Conservation (phyloP, 2,113 vertebrate genomes). For the Regulus satrapa region DNA sequence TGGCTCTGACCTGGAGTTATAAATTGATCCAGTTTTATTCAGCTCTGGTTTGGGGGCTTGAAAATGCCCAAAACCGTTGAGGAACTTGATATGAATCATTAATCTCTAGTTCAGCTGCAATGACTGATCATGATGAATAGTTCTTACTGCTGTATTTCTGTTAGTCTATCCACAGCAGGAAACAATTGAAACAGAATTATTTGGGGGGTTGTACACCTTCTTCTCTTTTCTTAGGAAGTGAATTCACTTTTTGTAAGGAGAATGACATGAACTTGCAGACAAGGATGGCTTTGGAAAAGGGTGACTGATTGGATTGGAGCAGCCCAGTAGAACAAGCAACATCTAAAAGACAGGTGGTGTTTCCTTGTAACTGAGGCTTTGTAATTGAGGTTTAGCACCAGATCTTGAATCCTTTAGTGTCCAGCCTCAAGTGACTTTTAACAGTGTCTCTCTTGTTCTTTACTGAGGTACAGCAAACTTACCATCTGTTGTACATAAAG, state of each 20-base stretch:
- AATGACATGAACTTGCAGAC: background rate
- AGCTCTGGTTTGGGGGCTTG: background rate
- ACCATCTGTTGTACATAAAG: background rate
- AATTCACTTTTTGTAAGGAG: background rate
- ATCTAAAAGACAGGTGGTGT: background rate
- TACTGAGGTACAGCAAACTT: background rate
- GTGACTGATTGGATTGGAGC: background rate
- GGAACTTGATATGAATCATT: background rate
- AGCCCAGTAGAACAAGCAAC: background rate
- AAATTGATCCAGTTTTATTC: background rate
- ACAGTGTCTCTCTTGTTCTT: background rate
- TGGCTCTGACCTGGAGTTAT: background rate
- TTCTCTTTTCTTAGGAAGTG: background rate
- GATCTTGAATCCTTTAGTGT: background rate
- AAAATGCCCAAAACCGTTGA: background rate
- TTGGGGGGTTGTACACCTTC: background rate
- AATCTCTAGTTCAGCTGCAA: background rate
- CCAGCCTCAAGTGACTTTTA: background rate
- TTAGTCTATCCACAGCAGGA: background rate
- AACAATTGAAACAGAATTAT: background rate
- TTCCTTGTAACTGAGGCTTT: background rate
- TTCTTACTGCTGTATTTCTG: background rate
- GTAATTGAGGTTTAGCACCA: background rate
- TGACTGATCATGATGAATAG: background rate
- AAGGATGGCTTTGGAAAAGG: background rate